phyloP scores from a whole-genome alignment of 64 coral and sea anemone species.

The Acropora yongei region DNA sequence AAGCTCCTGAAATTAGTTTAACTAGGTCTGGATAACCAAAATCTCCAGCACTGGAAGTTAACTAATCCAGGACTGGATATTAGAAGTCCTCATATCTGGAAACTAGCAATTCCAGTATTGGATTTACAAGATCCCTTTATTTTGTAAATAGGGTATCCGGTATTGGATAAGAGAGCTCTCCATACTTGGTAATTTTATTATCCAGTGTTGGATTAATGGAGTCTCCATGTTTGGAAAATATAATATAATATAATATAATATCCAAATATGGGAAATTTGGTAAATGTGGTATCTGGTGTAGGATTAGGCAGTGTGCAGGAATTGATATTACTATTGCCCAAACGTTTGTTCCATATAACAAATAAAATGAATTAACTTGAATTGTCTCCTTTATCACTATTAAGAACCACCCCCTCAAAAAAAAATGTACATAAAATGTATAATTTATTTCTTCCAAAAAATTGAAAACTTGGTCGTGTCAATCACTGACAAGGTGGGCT shows the following conservation, averaged over 20 bases:
- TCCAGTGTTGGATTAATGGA: slow-evolving; percentile 21
- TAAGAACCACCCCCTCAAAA: no score
- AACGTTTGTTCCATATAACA: no score
- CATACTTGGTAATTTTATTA: background rate
- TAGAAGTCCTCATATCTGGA: slow-evolving; percentile 3
- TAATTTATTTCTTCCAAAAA: no score
- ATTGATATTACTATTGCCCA: no score
- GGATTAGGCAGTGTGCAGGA: background rate
- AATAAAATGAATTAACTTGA: no score
- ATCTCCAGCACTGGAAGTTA: background rate
- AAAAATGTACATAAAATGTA: no score
- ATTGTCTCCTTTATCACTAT: no score
- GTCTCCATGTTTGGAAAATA: slow-evolving; percentile 12
- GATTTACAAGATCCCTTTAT: slow-evolving; percentile 15
- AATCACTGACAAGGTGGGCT: no score
- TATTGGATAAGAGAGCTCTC: slow-evolving; percentile 7
- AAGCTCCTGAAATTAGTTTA: background rate
- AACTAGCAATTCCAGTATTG: background rate
- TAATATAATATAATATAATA: background rate
- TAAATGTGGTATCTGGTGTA: background rate
- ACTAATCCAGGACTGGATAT: slow-evolving; percentile 3
- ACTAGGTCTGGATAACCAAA: background rate
- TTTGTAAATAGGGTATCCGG: background rate
- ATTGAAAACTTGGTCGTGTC: no score
- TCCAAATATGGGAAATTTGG: background rate